phyloP scores from a whole-genome alignment of 1,140 invertebrate species.

The Caenorhabditis brenneri region DNA sequence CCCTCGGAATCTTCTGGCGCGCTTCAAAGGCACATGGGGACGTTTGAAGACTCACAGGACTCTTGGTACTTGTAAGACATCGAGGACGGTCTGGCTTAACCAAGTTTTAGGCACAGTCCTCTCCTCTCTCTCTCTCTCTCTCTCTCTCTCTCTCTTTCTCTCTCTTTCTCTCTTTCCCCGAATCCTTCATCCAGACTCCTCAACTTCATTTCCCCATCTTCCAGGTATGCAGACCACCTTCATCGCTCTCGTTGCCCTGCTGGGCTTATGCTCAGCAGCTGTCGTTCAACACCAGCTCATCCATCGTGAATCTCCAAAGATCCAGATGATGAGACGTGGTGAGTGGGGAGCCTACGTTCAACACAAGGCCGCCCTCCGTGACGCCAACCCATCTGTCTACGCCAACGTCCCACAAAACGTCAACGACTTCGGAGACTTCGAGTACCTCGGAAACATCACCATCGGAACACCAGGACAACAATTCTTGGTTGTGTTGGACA shows the following conservation, averaged over 20 bases:
- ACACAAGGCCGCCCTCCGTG: slow-evolving; percentile 45
- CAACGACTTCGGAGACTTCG: slow-evolving; percentile 58
- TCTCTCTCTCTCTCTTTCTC: not conserved
- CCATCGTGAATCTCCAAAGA: slow-evolving; percentile 18
- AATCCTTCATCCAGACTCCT: not conserved
- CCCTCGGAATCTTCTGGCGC: too few species aligned
- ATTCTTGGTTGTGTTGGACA: slow-evolving; percentile 61
- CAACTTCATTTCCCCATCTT: not conserved
- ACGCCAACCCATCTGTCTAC: slow-evolving; percentile 16
- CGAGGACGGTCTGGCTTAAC: too few species aligned
- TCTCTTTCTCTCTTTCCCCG: not conserved
- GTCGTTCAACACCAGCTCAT: slow-evolving; percentile 36
- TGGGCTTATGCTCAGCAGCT: slow-evolving; percentile 38
- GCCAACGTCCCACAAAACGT: slow-evolving; percentile 24
- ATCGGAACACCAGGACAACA: slow-evolving; percentile 60
- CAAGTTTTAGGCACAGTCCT: too few species aligned
- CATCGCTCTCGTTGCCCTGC: slow-evolving; percentile 31
- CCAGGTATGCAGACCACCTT: slow-evolving; percentile 30
- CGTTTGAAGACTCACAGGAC: too few species aligned
- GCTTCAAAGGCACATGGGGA: too few species aligned
- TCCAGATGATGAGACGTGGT: slow-evolving; percentile 37
- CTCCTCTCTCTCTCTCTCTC: too few species aligned
- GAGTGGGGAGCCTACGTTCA: slow-evolving; percentile 46
- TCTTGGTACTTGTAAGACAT: too few species aligned
- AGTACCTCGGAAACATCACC: slow-evolving; percentile 63